Evolutionary conservation across 1,140 invertebrate species (phyloP).

Genomic region (Metopolophium dirhodum): DNA sequence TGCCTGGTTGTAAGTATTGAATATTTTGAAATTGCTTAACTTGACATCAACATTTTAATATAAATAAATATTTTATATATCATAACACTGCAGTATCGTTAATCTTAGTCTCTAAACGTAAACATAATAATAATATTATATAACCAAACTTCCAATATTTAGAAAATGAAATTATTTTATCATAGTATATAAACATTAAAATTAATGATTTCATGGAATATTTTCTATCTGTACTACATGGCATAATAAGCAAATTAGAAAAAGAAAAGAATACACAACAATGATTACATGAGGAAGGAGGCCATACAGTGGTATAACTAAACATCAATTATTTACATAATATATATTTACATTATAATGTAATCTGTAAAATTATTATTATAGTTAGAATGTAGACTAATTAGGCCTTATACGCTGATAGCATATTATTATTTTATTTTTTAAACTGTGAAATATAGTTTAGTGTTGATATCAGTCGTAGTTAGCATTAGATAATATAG

Average conservation of each 20-base stretch:
- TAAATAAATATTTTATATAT: background rate
- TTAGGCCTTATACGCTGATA: background rate
- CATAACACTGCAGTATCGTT: background rate
- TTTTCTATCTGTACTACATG: no score
- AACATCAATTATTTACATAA: background rate
- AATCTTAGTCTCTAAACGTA: background rate
- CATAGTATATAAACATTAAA: background rate
- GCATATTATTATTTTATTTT: background rate
- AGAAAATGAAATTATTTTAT: background rate
- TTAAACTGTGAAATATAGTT: background rate
- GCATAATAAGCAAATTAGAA: no score
- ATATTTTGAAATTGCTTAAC: no score
- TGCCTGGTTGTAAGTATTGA: no score
- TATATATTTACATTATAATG: background rate
- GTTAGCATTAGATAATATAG: background rate
- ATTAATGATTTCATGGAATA: background rate
- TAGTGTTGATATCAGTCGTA: background rate
- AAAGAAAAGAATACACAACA: no score
- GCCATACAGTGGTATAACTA: no score
- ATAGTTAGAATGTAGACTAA: background rate
- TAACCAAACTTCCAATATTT: background rate
- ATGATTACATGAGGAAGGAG: no score
- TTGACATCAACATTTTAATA: no score
- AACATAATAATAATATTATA: background rate
- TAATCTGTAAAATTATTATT: background rate